A percentile compares a stretch with the other conserved stretches of the same genome.
These are phyloP conservation scores for Laupala kohalensis DNA, from an alignment of 1,140 invertebrate species.

Conservation along the genomic window DNA sequence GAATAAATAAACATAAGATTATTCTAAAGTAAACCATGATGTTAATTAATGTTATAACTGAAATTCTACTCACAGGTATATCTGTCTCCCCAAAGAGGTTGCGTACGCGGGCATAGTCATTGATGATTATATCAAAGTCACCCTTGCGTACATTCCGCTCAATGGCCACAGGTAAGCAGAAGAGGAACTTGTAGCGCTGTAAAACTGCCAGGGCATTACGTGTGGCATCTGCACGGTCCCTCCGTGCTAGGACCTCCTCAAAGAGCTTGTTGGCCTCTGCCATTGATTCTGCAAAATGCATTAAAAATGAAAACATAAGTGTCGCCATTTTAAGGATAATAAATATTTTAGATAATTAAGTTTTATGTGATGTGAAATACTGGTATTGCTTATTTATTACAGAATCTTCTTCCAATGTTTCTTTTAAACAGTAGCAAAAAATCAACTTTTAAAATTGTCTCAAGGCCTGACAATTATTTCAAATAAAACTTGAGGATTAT, in stretches of 20 bases:
- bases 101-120: constrained; percentile 92
- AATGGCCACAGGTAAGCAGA: constrained; percentile 87
- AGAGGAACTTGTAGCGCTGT: constrained; percentile 81
- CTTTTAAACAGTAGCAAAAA: no score
- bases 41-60: no score
- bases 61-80: constrained; percentile 58
- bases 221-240: constrained; percentile 91
- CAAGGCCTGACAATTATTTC: no score
- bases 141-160: constrained; percentile 86
- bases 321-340: background rate
- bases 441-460: no score
- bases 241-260: constrained; percentile 80
- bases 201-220: constrained; percentile 87
- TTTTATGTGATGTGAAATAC: background rate
- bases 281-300: constrained; percentile 58
- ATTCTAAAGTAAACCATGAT: no score
- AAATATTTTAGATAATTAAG: background rate
- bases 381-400: background rate
- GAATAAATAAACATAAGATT: no score
- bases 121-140: constrained; percentile 95
- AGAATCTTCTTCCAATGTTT: no score
- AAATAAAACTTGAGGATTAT: no score
- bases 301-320: background rate
- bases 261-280: constrained; percentile 86
- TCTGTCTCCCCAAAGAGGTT: constrained; percentile 93